phyloP scores from a whole-genome alignment of 2,797 vertebrate species.

The Eulemur rubriventer region DNA sequence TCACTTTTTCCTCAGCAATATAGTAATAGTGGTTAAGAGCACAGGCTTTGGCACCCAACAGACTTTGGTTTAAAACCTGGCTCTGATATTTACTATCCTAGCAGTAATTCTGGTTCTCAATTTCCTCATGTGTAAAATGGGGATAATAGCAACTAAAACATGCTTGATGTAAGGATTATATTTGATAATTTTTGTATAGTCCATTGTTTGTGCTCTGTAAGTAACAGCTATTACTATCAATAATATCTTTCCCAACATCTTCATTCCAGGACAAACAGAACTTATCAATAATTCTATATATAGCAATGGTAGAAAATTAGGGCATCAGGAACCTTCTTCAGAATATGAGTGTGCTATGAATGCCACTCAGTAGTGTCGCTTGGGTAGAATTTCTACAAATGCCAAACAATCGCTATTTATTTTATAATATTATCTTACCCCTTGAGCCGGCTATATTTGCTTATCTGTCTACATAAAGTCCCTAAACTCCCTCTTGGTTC shows the following conservation, averaged over 20 bases:
- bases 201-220: neutral
- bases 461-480: slow-evolving; percentile 61
- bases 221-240: neutral
- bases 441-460: slow-evolving; percentile 15
- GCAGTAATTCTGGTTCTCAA: neutral
- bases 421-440: slow-evolving; percentile 48
- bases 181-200: neutral
- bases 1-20: neutral
- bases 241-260: neutral
- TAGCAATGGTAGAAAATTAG: neutral
- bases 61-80: neutral
- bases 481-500: slow-evolving; percentile 4
- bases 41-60: neutral
- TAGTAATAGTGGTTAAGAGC: neutral
- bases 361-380: neutral
- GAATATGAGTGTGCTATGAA: neutral
- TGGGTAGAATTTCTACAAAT: slow-evolving; percentile 36
- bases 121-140: neutral
- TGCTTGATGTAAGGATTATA: neutral
- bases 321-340: neutral
- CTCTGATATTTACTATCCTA: neutral
- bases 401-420: slow-evolving; percentile 57
- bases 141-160: neutral
- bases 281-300: neutral
- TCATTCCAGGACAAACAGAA: neutral